These are phyloP conservation scores for Elysia chlorotica DNA, from an alignment of 1,140 invertebrate genomes.

Conservation along the genomic window DNA sequence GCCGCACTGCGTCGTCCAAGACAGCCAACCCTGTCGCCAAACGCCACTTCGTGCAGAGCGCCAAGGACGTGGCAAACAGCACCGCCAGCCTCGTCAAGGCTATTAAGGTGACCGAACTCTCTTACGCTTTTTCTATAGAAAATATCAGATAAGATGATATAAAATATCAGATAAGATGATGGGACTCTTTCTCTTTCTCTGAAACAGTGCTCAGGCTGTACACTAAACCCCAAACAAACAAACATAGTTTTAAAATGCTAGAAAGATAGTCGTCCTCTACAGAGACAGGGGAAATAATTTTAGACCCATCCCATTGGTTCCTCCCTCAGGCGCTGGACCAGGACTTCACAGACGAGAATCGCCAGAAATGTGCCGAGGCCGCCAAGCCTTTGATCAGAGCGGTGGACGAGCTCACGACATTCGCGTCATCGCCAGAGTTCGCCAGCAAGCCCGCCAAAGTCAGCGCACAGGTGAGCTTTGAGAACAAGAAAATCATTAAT, in stretches of 20 bases:
- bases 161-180: too few relatives aligned
- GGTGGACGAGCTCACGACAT: conserved; percentile 90
- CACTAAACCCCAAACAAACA: too few relatives aligned
- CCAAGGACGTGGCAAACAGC: conserved; percentile 96
- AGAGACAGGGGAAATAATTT: too few relatives aligned
- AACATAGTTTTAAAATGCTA: too few relatives aligned
- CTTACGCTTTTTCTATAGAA: too few relatives aligned
- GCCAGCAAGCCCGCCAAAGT: conserved; percentile 90
- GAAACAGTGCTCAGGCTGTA: too few relatives aligned
- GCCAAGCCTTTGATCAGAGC: conserved; percentile 87
- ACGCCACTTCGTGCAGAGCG: conserved; percentile 95
- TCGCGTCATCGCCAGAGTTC: conserved; percentile 92
- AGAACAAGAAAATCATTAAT: too few relatives aligned
- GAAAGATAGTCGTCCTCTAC: too few relatives aligned
- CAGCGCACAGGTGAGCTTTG: conserved; percentile 70
- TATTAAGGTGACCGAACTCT: conserved; percentile 78
- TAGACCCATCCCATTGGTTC: too few relatives aligned
- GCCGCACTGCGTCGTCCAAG: conserved; percentile 87
- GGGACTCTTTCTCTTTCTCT: too few relatives aligned
- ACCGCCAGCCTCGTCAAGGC: conserved; percentile 93
- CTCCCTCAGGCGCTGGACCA: conserved; percentile 73
- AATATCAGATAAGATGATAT: too few relatives aligned
- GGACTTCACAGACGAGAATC: conserved; percentile 77
- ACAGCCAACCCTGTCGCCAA: conserved; percentile 93
- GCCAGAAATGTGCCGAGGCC: conserved; percentile 77